Percentiles rank a stretch among this genome's conserved stretches.
phyloP scores from a whole-genome alignment of 1,140 invertebrate genomes.

The Dendrolimus punctatus region DNA sequence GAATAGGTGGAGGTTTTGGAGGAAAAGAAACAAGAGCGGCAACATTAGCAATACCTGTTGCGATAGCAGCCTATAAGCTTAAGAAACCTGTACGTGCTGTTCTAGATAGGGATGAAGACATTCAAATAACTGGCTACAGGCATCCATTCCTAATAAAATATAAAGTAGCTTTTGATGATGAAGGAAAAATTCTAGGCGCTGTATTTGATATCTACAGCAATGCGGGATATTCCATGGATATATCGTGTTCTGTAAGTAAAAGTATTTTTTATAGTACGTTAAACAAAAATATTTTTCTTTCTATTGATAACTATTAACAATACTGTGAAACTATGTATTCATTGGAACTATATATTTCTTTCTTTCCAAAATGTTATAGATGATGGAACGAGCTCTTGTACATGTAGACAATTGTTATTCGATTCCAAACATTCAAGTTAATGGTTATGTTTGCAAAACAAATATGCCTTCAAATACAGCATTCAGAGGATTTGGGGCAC shows the following conservation, averaged over 20 bases:
- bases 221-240: conserved; percentile 79
- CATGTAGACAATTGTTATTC: conserved; percentile 78
- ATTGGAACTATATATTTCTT: not conserved
- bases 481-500: conserved; percentile 83
- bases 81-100: conserved; percentile 81
- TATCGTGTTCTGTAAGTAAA: conserved; percentile 76
- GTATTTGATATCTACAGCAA: conserved; percentile 79
- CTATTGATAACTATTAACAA: not conserved
- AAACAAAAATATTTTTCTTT: not conserved
- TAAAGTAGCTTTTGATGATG: conserved; percentile 79
- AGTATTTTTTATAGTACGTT: not conserved
- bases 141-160: conserved; percentile 86
- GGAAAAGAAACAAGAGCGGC: conserved; percentile 83
- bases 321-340: not conserved
- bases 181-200: conserved; percentile 75
- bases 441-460: conserved; percentile 77
- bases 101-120: conserved; percentile 89
- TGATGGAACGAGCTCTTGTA: conserved; percentile 75
- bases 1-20: conserved; percentile 89
- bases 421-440: conserved; percentile 73
- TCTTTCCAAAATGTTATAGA: conserved; percentile 47
- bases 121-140: conserved; percentile 82
- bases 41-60: conserved; percentile 71
- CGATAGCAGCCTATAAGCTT: conserved; percentile 74
- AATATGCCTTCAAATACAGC: conserved; percentile 85